Base-by-base conservation (phyloP, 2,888 invertebrate genomes). In the Lithophane leautieri region DNA sequence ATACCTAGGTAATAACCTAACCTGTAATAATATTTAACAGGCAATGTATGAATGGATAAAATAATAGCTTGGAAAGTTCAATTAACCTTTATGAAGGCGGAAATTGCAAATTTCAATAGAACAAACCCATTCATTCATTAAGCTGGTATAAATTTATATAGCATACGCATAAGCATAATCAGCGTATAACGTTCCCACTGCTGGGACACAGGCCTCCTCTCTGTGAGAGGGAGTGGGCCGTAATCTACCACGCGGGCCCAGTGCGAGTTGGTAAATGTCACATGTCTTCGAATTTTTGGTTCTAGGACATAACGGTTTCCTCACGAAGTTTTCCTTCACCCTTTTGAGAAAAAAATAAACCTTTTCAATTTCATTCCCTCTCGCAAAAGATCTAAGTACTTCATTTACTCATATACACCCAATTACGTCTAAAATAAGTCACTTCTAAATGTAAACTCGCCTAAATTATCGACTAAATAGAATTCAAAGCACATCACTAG, bases 401-500 rank as follows among this genome's bases (percentile, higher is more conserved):
- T 70, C 28, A 77, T 71, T 85, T 66, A 56, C 65, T 50, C 28
- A 58, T 75, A 66, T 61, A 19, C 34, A 47, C 14, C 65, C 19
- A 8, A 65, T 47, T 66, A 72, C 63, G 70, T 62, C 34, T 28
- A 52, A 78, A 34, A 66, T 47, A 72, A 65, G 3, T 50, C 8
- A 34, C 4, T 61, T 50, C 44, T 8, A 61, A 25, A 74, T 70
- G 16, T 16, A 22, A 65, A 42, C 34, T 40, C 67, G 40, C 79
- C 58, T 25, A 65, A 77, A 75, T 66, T 52, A 77, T 79, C 79
- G 71, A 84, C 56, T 71, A 66, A 70, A 72, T 12, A 75, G n/a
- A 58, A 84, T 84, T 77, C 73, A 4, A 44, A 28, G 22, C 70
- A 80, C 86, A 86, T 82, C 84, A 78, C 80, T 83, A 78, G 47